Evolutionary conservation across 2,797 vertebrate species (phyloP).

Genomic region (Salmo trutta): DNA sequence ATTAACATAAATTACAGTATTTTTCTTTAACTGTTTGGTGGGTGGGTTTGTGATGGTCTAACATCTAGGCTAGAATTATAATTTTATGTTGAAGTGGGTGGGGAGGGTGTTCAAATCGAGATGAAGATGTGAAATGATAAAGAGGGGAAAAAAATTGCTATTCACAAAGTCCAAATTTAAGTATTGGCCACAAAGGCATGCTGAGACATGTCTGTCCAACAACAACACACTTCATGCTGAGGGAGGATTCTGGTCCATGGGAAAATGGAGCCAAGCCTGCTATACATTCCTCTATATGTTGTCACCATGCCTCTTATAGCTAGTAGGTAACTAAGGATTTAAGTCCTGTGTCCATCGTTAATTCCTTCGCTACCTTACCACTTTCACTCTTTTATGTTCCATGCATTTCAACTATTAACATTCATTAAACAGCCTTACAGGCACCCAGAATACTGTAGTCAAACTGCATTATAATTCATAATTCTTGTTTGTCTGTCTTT

Average conservation of each 20-base stretch:
- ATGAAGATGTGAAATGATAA: too few relatives aligned
- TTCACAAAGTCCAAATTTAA: not conserved
- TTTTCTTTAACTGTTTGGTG: not conserved
- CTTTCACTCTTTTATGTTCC: not conserved
- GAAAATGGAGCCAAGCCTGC: not conserved
- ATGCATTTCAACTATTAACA: not conserved
- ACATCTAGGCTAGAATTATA: too few relatives aligned
- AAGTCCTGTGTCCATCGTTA: too few relatives aligned
- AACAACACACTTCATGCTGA: not conserved
- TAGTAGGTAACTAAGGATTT: too few relatives aligned
- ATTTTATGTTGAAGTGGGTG: too few relatives aligned
- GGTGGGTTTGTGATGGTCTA: not conserved
- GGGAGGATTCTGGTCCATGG: not conserved
- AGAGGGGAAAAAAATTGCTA: not conserved
- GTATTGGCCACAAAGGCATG: not conserved
- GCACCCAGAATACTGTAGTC: not conserved
- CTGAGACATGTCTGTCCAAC: not conserved
- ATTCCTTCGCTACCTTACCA: not conserved
- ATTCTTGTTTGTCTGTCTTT: slow-evolving; percentile 29
- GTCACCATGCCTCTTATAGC: not conserved
- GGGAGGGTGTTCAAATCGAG: too few relatives aligned
- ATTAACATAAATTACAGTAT: not conserved
- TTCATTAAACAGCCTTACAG: not conserved
- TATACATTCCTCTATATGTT: not conserved
- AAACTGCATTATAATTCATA: not conserved